Evolutionary conservation across 2,113 vertebrate species (phyloP).

Genomic region (Dromaius novaehollandiae): DNA sequence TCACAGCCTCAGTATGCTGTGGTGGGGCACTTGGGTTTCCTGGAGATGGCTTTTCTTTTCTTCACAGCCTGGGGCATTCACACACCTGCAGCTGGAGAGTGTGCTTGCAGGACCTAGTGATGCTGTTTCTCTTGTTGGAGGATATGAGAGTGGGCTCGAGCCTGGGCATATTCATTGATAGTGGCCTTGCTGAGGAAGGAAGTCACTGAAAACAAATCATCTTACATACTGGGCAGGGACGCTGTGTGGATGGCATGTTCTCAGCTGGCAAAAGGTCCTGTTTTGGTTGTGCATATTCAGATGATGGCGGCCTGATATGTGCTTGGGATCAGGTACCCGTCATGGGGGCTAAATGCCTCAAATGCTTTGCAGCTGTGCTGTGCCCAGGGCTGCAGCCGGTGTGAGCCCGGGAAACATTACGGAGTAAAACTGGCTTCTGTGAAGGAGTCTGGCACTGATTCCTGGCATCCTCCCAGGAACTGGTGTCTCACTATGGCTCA

Average conservation of each 20-base stretch:
- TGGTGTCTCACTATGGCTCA: neutral
- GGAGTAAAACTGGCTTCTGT: neutral
- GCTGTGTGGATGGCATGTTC: neutral
- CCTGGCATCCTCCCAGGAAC: neutral
- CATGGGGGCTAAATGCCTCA: neutral
- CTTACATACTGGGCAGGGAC: fast-evolving
- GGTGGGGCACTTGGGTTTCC: neutral
- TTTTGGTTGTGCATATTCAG: neutral
- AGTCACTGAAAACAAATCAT: neutral
- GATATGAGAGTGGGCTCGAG: neutral
- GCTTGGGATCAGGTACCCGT: neutral
- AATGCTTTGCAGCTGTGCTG: neutral
- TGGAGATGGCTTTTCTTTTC: neutral
- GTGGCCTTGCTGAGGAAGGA: neutral
- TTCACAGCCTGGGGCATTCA: neutral
- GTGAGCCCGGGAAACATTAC: neutral
- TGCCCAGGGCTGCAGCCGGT: neutral
- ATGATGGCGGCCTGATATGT: neutral
- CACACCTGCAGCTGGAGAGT: neutral
- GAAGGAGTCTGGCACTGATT: neutral
- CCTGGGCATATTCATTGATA: neutral
- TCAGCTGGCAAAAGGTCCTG: neutral
- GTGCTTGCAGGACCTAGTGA: neutral
- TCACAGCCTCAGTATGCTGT: neutral
- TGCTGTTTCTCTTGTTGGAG: neutral